phyloP scores from a whole-genome alignment of 2,797 vertebrate genomes.

The Alfaro cultratus region DNA sequence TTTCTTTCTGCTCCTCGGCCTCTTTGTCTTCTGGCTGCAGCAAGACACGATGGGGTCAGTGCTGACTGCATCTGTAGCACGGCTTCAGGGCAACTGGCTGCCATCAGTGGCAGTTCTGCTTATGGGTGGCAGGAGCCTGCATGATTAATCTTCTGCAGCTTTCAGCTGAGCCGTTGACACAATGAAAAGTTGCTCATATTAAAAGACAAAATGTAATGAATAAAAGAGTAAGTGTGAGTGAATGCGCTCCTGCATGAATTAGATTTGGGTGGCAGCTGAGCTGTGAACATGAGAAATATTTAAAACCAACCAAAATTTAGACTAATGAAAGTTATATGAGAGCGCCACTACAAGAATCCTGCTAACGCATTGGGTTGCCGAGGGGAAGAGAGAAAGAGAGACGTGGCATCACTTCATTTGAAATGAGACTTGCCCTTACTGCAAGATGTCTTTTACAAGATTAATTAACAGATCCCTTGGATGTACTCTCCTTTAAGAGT shows the following conservation, averaged over 20 bases:
- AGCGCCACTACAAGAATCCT: constrained; percentile 36
- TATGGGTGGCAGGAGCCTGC: constrained; percentile 18
- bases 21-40: constrained; percentile 10
- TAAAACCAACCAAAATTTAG: constrained; percentile 21
- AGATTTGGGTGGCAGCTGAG: constrained; percentile 5
- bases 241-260: constrained; percentile 12
- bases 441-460: constrained; percentile 67
- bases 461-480: constrained; percentile 75
- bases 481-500: constrained; percentile 57
- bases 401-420: constrained; percentile 61
- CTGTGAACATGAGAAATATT: constrained; percentile 21
- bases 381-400: constrained; percentile 31
- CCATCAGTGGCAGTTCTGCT: constrained; percentile 26
- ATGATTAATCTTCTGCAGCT: constrained; percentile 34
- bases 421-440: constrained; percentile 52
- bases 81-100: constrained; percentile 33
- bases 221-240: constrained; percentile 13
- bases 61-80: constrained; percentile 22
- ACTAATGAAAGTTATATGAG: constrained; percentile 48
- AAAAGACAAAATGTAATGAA: constrained; percentile 44
- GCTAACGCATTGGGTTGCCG: constrained; percentile 35
- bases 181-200: constrained; percentile 53
- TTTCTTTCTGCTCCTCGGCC: constrained; percentile 7
- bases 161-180: constrained; percentile 31
- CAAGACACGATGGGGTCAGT: constrained; percentile 38